A percentile compares a stretch with the other conserved stretches of the same genome.
phyloP scores from a whole-genome alignment of 2,113 vertebrate species.

The Butastur rufipennis region DNA sequence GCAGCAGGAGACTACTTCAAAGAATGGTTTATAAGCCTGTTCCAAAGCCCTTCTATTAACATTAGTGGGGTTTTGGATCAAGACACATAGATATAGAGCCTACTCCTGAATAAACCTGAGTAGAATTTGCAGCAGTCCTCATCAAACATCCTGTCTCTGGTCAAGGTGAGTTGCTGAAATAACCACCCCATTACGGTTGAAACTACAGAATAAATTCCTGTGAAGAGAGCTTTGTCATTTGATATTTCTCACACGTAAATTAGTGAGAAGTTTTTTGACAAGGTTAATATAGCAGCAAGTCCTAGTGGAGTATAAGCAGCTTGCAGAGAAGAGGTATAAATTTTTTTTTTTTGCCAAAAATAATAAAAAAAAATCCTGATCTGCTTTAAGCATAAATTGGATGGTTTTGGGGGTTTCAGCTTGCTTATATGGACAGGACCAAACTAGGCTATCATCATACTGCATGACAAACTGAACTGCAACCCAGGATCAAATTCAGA shows the following conservation, averaged over 20 bases:
- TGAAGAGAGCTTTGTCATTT: neutral
- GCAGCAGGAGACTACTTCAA: neutral
- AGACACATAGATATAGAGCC: neutral
- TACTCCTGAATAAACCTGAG: neutral
- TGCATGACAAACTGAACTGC: neutral
- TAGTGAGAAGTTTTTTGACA: neutral
- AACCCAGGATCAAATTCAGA: neutral
- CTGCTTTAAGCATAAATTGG: neutral
- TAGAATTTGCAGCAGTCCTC: constrained; percentile 4
- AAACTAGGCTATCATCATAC: neutral
- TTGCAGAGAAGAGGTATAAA: neutral
- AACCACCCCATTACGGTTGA: neutral
- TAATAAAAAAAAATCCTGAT: neutral
- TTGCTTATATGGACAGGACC: neutral
- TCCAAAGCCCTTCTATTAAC: constrained; percentile 13
- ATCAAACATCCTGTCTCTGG: neutral
- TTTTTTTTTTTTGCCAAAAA: neutral
- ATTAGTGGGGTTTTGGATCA: neutral
- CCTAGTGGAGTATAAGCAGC: neutral
- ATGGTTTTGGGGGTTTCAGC: neutral
- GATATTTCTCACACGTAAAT: neutral
- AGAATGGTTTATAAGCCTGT: neutral
- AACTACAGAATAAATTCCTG: neutral
- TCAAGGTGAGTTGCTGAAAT: constrained; percentile 35
- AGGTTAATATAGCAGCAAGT: neutral